A percentile compares a stretch with the other conserved stretches of the same genome.
These are phyloP conservation scores for Bombus superbus DNA, from an alignment of 1,140 invertebrate genomes.

Conservation along the genomic window DNA sequence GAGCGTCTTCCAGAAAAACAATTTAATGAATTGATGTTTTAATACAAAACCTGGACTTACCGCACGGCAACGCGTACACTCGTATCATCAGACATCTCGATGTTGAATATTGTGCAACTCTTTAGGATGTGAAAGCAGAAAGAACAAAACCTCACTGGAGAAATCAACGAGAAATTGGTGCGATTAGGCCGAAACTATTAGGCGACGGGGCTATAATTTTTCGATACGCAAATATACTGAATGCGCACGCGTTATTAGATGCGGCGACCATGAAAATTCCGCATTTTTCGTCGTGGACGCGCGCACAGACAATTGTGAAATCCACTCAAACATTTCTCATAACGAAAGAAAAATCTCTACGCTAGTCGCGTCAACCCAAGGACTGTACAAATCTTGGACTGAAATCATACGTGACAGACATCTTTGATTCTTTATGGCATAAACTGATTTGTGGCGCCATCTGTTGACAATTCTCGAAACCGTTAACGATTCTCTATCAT, in stretches of 20 bases:
- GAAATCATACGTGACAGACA: constrained; percentile 39
- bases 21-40: background rate
- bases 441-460: background rate
- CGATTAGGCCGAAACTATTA: constrained; percentile 52
- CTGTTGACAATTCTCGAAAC: background rate
- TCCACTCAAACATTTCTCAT: constrained; percentile 57
- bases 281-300: constrained; percentile 48
- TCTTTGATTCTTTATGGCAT: constrained; percentile 42
- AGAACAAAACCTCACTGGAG: background rate
- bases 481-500: background rate
- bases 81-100: constrained; percentile 79
- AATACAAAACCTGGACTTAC: constrained; percentile 66
- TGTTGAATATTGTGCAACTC: constrained; percentile 18
- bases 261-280: constrained; percentile 41
- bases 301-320: constrained; percentile 14
- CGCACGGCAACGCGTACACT: constrained; percentile 80
- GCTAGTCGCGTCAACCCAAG: constrained; percentile 31
- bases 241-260: constrained; percentile 58
- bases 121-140: background rate
- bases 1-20: constrained; percentile 4
- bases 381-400: constrained; percentile 32
- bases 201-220: constrained; percentile 13
- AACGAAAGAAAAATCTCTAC: constrained; percentile 39
- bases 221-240: constrained; percentile 20
- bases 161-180: constrained; percentile 28